Evolutionary conservation across 92 coral and sea anemone genomes (phyloP).

Genomic region (Palythoa grandis): DNA sequence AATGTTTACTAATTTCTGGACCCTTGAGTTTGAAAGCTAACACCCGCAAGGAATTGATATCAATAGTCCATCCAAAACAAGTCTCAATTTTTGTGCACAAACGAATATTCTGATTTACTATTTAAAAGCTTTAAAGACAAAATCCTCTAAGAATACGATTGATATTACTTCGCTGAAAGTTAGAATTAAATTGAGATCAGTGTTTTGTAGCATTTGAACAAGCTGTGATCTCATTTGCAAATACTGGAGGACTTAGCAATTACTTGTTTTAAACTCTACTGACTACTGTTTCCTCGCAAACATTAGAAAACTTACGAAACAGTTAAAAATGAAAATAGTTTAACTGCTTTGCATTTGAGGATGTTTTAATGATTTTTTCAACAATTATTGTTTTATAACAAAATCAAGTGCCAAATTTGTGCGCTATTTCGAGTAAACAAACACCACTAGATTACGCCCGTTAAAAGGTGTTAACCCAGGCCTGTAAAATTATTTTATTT

Average conservation of each 20-base stretch:
- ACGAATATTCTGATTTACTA: constrained; percentile 44
- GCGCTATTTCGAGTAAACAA: not conserved
- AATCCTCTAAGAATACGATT: constrained; percentile 13
- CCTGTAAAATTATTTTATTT: not conserved
- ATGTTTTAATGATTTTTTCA: not conserved
- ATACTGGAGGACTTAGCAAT: not conserved
- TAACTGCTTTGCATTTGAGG: not conserved
- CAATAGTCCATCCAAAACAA: constrained; percentile 33
- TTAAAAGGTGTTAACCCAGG: not conserved
- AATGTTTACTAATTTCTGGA: constrained; percentile 21
- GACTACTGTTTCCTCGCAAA: not conserved
- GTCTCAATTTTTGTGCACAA: constrained; percentile 39
- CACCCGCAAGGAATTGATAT: constrained; percentile 26
- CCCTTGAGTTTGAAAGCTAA: constrained; percentile 22
- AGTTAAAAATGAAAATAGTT: not conserved
- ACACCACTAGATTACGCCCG: constrained; percentile 4
- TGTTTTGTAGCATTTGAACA: not conserved
- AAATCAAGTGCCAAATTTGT: not conserved
- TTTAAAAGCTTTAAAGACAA: constrained; percentile 25
- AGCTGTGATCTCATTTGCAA: constrained; percentile 13
- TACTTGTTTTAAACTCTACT: not conserved
- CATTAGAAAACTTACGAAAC: constrained; percentile 3
- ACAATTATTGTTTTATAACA: not conserved
- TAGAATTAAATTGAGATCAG: constrained; percentile 15
- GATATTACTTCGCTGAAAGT: constrained; percentile 3